Conservation (phyloP, 2,888 invertebrate species). For the Lymantria dispar region DNA sequence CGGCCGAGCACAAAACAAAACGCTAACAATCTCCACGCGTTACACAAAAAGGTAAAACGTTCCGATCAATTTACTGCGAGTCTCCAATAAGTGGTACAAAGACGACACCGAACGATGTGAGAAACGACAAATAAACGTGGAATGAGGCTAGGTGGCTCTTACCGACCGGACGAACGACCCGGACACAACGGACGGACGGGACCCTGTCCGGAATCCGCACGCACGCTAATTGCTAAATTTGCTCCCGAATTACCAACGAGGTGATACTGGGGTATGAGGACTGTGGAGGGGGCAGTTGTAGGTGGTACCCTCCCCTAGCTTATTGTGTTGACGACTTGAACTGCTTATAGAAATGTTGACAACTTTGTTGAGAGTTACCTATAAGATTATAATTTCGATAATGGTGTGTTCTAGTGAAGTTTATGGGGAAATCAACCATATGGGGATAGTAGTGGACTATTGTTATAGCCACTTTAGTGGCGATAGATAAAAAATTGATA, state of each 20-base stretch:
- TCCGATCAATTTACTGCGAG: conserved; percentile 23
- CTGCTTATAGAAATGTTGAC: conserved; percentile 8
- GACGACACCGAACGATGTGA: conserved; percentile 10
- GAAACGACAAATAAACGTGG: conserved; percentile 16
- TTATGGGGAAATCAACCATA: too few species aligned
- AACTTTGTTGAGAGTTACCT: conserved; percentile 2
- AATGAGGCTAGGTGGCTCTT: conserved; percentile 53
- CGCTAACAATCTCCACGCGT: conserved; percentile 5
- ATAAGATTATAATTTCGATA: conserved; percentile 6
- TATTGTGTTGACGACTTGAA: conserved; percentile 33
- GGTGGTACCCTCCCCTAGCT: conserved; percentile 16
- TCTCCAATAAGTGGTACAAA: conserved; percentile 18
- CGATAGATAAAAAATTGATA: too few species aligned
- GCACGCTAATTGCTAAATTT: conserved; percentile 73
- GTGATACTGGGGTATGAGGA: conserved; percentile 5
- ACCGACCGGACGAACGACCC: conserved; percentile 25
- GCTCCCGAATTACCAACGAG: conserved; percentile 29
- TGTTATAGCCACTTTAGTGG: too few species aligned
- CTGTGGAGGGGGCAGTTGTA: not conserved
- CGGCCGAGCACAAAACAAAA: conserved; percentile 6
- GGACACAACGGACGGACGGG: conserved; percentile 19
- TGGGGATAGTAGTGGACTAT: too few species aligned
- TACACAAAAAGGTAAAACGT: conserved; percentile 8
- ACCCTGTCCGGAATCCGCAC: conserved; percentile 46
- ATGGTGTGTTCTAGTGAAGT: not conserved